Conservation (phyloP, 2,888 invertebrate species). For the Neoaliturus tenellus region DNA sequence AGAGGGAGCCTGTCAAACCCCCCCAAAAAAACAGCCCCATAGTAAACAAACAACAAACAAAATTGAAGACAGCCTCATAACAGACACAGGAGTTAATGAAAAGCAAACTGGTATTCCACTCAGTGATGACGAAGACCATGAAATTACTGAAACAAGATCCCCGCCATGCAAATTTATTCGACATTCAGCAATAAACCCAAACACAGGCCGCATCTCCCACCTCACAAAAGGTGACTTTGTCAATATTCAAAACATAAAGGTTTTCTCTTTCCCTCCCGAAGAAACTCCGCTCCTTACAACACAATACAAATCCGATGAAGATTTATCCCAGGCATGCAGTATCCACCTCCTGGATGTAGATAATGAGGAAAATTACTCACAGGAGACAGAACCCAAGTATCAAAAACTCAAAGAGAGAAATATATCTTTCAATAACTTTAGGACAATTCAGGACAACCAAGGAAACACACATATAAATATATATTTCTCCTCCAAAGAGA, state of each 20-base stretch:
- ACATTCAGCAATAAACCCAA: not conserved
- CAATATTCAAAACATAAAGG: not conserved
- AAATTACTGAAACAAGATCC: conserved; percentile 16
- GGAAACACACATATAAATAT: conserved; percentile 15
- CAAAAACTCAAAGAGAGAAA: not conserved
- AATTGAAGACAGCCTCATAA: not conserved
- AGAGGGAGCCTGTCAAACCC: conserved; percentile 15
- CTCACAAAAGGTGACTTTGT: not conserved
- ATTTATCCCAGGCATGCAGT: not conserved
- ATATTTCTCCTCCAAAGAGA: conserved; percentile 18
- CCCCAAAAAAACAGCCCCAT: not conserved
- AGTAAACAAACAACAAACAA: not conserved
- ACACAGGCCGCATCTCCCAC: not conserved
- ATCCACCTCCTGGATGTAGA: not conserved
- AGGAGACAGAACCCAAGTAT: not conserved
- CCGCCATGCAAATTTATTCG: not conserved
- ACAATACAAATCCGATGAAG: not conserved
- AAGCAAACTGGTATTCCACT: not conserved
- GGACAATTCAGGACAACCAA: not conserved
- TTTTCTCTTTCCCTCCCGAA: conserved; percentile 13
- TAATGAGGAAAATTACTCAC: not conserved
- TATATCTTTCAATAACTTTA: conserved; percentile 21
- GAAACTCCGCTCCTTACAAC: conserved; percentile 18
- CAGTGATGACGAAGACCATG: conserved; percentile 2
- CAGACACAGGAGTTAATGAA: not conserved